These are phyloP conservation scores for Neodiprion pinetum DNA, from an alignment of 1,140 invertebrate species.

Conservation along the genomic window DNA sequence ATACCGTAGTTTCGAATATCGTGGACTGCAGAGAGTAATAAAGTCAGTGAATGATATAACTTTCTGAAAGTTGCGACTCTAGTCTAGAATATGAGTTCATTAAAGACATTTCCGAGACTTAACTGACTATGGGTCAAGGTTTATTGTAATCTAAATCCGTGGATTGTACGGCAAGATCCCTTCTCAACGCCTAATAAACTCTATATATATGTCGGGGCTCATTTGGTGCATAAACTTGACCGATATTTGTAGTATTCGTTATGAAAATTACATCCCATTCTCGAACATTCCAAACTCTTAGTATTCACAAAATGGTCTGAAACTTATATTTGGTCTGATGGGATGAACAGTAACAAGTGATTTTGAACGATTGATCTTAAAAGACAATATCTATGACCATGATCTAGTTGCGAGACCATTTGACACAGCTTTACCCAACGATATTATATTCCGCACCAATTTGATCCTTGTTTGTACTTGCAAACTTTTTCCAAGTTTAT, in stretches of 20 bases:
- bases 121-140: neutral
- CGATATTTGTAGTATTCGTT: too few species aligned
- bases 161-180: neutral
- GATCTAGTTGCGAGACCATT: neutral
- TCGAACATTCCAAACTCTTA: too few species aligned
- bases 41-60: neutral
- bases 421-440: neutral
- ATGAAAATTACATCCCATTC: too few species aligned
- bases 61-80: neutral
- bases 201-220: neutral
- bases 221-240: neutral
- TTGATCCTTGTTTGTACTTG: neutral
- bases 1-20: neutral
- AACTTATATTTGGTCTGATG: too few species aligned
- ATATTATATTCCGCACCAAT: neutral
- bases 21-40: neutral
- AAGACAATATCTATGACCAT: too few species aligned
- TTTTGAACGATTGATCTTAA: too few species aligned
- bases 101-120: neutral
- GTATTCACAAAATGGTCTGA: too few species aligned
- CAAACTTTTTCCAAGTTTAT: neutral
- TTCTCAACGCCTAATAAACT: neutral
- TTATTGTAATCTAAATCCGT: neutral
- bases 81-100: neutral
- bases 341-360: too few species aligned